phyloP scores from a whole-genome alignment of 2,888 invertebrate genomes.

The Agrotis ipsilon region DNA sequence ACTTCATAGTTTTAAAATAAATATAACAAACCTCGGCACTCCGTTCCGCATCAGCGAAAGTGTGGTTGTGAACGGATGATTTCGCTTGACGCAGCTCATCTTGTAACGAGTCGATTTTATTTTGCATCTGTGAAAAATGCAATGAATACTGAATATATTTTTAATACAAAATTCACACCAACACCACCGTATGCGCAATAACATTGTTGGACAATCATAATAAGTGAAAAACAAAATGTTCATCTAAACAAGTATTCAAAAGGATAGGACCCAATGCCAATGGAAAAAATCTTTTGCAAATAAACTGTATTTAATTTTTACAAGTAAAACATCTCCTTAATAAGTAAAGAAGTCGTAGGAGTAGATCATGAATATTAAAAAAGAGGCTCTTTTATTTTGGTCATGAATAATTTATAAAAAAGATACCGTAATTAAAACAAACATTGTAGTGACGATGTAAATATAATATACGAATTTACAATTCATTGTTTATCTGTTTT shows the following conservation, averaged over 20 bases:
- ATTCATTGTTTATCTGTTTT: background rate
- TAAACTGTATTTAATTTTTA: background rate
- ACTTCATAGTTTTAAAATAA: background rate
- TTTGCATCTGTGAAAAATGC: conserved; percentile 84
- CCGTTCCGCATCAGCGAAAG: conserved; percentile 83
- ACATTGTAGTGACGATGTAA: no score
- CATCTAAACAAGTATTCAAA: conserved; percentile 5
- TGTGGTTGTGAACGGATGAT: conserved; percentile 78
- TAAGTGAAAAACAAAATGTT: conserved; percentile 37
- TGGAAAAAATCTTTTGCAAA: conserved; percentile 1
- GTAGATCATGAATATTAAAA: background rate
- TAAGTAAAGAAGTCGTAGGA: conserved; percentile 7
- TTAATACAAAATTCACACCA: conserved; percentile 56
- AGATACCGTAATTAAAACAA: no score
- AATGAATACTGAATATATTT: conserved; percentile 44
- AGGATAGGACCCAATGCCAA: conserved; percentile 19
- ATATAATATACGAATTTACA: background rate
- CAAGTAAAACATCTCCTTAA: background rate
- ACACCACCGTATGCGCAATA: conserved; percentile 66
- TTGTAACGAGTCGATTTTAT: conserved; percentile 88
- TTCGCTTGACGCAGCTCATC: conserved; percentile 82
- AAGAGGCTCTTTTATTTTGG: no score
- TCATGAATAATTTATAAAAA: no score
- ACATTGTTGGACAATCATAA: conserved; percentile 58
- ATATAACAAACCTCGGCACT: conserved; percentile 78